Evolutionary conservation across 2,888 invertebrate species (phyloP).

Genomic region (Esperia sulphurella): DNA sequence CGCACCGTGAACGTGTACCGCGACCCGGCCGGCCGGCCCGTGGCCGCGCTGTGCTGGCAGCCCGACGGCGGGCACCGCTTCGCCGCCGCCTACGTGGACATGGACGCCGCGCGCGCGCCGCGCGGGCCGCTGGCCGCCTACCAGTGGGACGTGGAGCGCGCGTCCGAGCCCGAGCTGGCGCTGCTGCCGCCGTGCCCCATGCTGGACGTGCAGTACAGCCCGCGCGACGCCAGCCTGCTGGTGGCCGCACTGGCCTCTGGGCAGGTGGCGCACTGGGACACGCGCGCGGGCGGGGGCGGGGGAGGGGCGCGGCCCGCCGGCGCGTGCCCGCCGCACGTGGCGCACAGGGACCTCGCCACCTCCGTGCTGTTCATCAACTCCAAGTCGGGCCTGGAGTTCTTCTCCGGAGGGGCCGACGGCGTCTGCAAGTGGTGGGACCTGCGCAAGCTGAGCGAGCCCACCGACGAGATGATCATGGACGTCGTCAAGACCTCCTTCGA

Average conservation of each 20-base stretch:
- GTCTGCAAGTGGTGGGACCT: slow-evolving; percentile 90
- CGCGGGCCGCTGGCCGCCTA: slow-evolving; percentile 65
- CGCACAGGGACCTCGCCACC: slow-evolving; percentile 92
- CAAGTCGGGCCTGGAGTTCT: slow-evolving; percentile 95
- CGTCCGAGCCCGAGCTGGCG: slow-evolving; percentile 85
- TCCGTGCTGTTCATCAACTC: slow-evolving; percentile 93
- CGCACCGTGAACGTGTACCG: slow-evolving; percentile 92
- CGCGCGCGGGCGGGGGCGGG: slow-evolving; percentile 63
- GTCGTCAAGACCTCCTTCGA: slow-evolving; percentile 76
- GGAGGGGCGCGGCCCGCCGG: slow-evolving; percentile 86
- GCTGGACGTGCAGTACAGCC: slow-evolving; percentile 91
- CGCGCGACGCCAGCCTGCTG: slow-evolving; percentile 84
- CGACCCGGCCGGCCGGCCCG: slow-evolving; percentile 82
- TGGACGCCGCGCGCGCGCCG: slow-evolving; percentile 82
- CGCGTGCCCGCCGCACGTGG: slow-evolving; percentile 85
- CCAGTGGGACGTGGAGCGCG: slow-evolving; percentile 95
- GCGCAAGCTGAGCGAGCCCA: slow-evolving; percentile 81
- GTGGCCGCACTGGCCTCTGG: slow-evolving; percentile 85
- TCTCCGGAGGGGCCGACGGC: slow-evolving; percentile 94
- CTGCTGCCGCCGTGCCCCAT: slow-evolving; percentile 85
- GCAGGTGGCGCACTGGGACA: slow-evolving; percentile 86
- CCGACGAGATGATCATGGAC: slow-evolving; percentile 83
- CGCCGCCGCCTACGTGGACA: slow-evolving; percentile 89
- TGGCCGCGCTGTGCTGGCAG: slow-evolving; percentile 91
- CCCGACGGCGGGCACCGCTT: slow-evolving; percentile 89